A percentile compares a stretch with the other conserved stretches of the same genome.
Evolutionary conservation across 2,113 vertebrate species (phyloP).

Genomic region (Aldabrachelys gigantea): DNA sequence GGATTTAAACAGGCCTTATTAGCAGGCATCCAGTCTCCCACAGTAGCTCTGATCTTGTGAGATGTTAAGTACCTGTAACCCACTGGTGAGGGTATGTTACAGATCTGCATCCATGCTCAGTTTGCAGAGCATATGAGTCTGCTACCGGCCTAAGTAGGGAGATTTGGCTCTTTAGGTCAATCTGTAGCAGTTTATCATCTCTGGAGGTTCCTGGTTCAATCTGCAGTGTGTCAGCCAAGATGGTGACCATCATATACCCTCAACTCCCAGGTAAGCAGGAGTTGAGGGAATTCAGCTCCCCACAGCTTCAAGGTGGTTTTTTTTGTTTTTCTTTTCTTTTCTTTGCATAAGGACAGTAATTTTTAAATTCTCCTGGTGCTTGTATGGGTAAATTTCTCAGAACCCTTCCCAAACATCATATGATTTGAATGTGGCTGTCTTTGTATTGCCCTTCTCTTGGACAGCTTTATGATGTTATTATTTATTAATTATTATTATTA

Average conservation of each 20-base stretch:
- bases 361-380: neutral
- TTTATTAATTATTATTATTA: neutral
- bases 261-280: too few species aligned
- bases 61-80: neutral
- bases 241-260: too few species aligned
- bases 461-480: neutral
- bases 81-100: neutral
- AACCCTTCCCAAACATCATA: neutral
- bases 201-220: neutral
- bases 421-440: neutral
- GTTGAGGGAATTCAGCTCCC: neutral
- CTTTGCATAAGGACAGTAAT: neutral
- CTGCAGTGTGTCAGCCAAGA: neutral
- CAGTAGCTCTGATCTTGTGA: neutral
- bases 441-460: neutral
- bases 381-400: neutral
- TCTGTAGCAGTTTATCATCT: neutral
- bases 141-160: neutral
- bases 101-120: neutral
- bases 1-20: neutral
- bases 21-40: neutral
- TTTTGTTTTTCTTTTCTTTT: neutral
- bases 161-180: neutral
- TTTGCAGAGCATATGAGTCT: neutral
- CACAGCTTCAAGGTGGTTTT: neutral